A percentile compares a stretch with the other conserved stretches of the same genome.
Evolutionary conservation across 64 coral and sea anemone species (phyloP).

Genomic region (Exaiptasia diaphana): DNA sequence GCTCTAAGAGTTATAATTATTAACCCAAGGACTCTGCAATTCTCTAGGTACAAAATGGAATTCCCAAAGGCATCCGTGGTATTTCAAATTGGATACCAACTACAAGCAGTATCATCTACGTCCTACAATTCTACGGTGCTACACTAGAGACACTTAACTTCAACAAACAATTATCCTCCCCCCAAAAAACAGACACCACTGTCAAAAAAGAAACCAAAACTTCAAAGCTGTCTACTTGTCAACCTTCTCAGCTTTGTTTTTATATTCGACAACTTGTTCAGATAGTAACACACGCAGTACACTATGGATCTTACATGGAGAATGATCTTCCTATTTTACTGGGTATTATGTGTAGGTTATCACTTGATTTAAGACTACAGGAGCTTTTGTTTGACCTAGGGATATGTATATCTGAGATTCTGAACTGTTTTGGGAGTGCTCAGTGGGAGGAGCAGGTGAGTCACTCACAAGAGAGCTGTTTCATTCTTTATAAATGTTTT

Average conservation of each 20-base stretch:
- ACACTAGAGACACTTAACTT: background rate
- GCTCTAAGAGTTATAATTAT: no score
- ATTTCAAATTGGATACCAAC: slow-evolving; percentile 35
- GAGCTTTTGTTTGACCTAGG: slow-evolving; percentile 68
- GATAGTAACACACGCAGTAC: slow-evolving; percentile 67
- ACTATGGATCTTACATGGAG: slow-evolving; percentile 50
- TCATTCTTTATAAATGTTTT: background rate
- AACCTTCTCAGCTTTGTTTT: background rate
- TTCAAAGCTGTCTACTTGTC: no score
- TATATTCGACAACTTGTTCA: slow-evolving; percentile 54
- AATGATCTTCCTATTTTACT: slow-evolving; percentile 56
- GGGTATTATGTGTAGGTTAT: slow-evolving; percentile 58
- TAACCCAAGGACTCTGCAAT: no score
- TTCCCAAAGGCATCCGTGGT: slow-evolving; percentile 19
- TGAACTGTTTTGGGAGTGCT: slow-evolving; percentile 59
- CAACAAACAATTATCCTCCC: no score
- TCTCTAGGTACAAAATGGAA: slow-evolving; percentile 38
- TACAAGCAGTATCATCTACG: slow-evolving; percentile 23
- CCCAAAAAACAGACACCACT: no score
- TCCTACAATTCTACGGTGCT: slow-evolving; percentile 30
- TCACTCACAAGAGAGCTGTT: background rate
- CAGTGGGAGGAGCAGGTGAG: slow-evolving; percentile 82
- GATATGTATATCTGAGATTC: slow-evolving; percentile 66
- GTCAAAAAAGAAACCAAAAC: no score
- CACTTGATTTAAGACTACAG: slow-evolving; percentile 71